Conservation (phyloP, 2,888 invertebrate species). For the Corythucha ciliata region DNA sequence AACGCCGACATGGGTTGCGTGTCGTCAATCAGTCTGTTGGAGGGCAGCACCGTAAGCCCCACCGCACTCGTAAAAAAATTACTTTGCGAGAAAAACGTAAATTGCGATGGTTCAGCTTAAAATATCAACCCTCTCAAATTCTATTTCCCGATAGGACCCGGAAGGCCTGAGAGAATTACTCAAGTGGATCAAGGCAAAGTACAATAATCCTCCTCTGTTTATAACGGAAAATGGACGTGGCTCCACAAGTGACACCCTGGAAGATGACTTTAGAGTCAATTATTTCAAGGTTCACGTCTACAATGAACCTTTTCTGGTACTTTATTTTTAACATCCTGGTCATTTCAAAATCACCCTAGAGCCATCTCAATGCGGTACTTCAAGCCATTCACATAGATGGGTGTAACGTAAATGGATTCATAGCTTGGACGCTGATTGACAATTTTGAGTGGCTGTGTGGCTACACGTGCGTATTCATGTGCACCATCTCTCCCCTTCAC, state of each 20-base stretch:
- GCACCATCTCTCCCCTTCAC: not conserved
- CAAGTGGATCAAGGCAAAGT: constrained; percentile 28
- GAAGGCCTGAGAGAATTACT: constrained; percentile 28
- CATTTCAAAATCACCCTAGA: constrained; percentile 24
- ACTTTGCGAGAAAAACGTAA: not conserved
- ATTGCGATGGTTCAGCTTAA: not conserved
- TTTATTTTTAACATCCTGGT: not conserved
- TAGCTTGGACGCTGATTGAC: constrained; percentile 72
- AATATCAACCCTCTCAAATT: not conserved
- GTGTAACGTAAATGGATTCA: constrained; percentile 53
- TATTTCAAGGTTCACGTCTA: constrained; percentile 43
- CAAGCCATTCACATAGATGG: constrained; percentile 47
- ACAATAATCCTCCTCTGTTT: constrained; percentile 26
- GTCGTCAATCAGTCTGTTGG: too few relatives aligned
- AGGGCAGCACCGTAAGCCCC: too few relatives aligned
- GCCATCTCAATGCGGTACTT: constrained; percentile 44
- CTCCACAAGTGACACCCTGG: constrained; percentile 32
- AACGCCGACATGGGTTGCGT: not conserved
- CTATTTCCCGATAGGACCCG: constrained; percentile 23
- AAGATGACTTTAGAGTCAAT: constrained; percentile 43
- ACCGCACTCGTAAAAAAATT: too few relatives aligned
- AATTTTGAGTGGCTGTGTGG: constrained; percentile 73
- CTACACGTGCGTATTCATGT: constrained; percentile 49
- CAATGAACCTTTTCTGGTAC: not conserved
- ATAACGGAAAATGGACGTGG: constrained; percentile 32